Percentiles rank a stretch among this genome's conserved stretches.
phyloP scores from a whole-genome alignment of 2,113 vertebrate genomes.

The Alexandromys fortis region DNA sequence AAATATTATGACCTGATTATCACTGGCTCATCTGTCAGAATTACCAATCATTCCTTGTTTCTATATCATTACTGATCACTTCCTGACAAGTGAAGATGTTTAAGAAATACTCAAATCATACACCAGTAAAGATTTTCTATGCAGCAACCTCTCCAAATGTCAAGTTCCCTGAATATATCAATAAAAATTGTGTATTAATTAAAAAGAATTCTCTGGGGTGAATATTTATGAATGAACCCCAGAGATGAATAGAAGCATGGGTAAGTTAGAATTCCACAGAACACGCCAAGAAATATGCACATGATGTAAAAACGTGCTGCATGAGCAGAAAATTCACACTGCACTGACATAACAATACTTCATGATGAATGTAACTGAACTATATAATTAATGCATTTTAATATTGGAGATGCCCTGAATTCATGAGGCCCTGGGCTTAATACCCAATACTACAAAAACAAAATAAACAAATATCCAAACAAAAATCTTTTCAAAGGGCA shows the following conservation, averaged over 20 bases:
- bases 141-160: slow-evolving; percentile 11
- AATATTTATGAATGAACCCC: slow-evolving; percentile 16
- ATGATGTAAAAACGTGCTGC: not conserved
- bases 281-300: not conserved
- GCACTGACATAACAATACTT: not conserved
- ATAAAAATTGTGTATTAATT: slow-evolving; percentile 26
- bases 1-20: slow-evolving; percentile 56
- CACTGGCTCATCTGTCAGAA: slow-evolving; percentile 60
- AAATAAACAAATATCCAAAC: not conserved
- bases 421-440: not conserved
- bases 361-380: not conserved
- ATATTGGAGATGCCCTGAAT: not conserved
- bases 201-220: not conserved
- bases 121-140: slow-evolving; percentile 41
- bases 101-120: slow-evolving; percentile 40
- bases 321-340: not conserved
- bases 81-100: slow-evolving; percentile 37
- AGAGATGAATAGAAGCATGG: slow-evolving; percentile 32
- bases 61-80: slow-evolving; percentile 37
- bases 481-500: not conserved
- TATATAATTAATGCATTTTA: not conserved
- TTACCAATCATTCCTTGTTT: slow-evolving; percentile 57
- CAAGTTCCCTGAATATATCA: not conserved
- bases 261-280: not conserved
- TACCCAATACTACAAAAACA: not conserved